Evolutionary conservation across 2,888 invertebrate species (phyloP).

Genomic region (Aplocera efformata): DNA sequence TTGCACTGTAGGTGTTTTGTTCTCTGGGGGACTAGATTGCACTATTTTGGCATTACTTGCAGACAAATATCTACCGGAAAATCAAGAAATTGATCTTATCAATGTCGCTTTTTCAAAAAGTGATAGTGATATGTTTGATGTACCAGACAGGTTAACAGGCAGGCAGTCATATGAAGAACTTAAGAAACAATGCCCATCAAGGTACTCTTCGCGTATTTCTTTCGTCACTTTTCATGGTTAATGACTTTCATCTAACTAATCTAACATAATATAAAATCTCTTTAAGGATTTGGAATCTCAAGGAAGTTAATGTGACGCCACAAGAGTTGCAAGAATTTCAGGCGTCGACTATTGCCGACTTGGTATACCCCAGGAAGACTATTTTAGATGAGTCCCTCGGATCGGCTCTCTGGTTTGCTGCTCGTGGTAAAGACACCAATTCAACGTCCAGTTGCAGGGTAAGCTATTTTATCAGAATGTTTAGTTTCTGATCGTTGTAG

Average conservation of each 20-base stretch:
- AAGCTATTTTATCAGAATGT: too few species aligned
- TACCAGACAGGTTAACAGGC: slow-evolving; percentile 93
- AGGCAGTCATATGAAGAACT: slow-evolving; percentile 85
- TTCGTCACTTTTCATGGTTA: too few species aligned
- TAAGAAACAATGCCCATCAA: slow-evolving; percentile 82
- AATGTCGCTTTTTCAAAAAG: slow-evolving; percentile 94
- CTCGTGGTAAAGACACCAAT: slow-evolving; percentile 82
- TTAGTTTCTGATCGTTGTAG: too few species aligned
- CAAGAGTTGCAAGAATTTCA: slow-evolving; percentile 82
- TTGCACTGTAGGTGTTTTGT: slow-evolving; percentile 89
- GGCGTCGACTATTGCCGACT: slow-evolving; percentile 82
- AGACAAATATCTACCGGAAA: slow-evolving; percentile 82
- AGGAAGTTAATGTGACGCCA: slow-evolving; percentile 87
- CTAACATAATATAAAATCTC: too few species aligned
- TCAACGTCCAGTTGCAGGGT: slow-evolving; percentile 84
- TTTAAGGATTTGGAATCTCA: slow-evolving; percentile 89
- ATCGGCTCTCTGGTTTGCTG: slow-evolving; percentile 98
- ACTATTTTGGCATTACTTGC: slow-evolving; percentile 92
- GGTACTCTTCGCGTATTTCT: slow-evolving; percentile 59
- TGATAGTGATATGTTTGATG: slow-evolving; percentile 75
- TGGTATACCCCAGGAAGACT: slow-evolving; percentile 92
- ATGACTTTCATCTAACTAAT: too few species aligned
- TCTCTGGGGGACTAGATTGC: slow-evolving; percentile 98
- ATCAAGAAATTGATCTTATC: slow-evolving; percentile 91
- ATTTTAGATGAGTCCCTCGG: slow-evolving; percentile 98